These are phyloP conservation scores for Lithophane leautieri DNA, from an alignment of 2,888 invertebrate species.

Conservation along the genomic window DNA sequence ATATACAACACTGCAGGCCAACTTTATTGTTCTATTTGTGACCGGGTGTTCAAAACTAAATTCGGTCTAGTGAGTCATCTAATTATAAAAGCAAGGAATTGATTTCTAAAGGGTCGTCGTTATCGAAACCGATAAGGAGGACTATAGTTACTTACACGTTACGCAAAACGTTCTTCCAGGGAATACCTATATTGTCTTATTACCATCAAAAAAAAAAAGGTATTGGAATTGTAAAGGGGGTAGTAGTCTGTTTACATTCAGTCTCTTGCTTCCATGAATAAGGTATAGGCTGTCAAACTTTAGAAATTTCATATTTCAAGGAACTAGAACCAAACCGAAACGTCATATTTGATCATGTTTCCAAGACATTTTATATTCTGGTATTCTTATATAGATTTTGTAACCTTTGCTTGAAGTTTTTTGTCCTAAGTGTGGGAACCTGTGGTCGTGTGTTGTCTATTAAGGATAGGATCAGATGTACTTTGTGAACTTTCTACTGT, in stretches of 20 bases:
- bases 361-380: not conserved
- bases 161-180: not conserved
- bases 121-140: no score
- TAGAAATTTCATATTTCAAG: slow-evolving; percentile 26
- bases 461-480: not conserved
- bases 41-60: no score
- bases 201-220: no score
- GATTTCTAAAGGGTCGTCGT: no score
- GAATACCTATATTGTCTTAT: not conserved
- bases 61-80: no score
- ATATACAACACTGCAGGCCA: no score
- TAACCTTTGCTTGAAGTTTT: not conserved
- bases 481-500: not conserved
- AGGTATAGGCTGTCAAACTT: slow-evolving; percentile 17
- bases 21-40: no score
- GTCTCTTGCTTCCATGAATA: slow-evolving; percentile 19
- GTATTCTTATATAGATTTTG: not conserved
- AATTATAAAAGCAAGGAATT: no score
- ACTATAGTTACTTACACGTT: no score
- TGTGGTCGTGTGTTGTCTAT: not conserved
- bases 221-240: not conserved
- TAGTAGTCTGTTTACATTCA: slow-evolving; percentile 11
- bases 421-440: not conserved
- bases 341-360: slow-evolving; percentile 15
- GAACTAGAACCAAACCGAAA: slow-evolving; percentile 17